phyloP scores from a whole-genome alignment of 2,113 vertebrate genomes.

The Varanus komodoensis region DNA sequence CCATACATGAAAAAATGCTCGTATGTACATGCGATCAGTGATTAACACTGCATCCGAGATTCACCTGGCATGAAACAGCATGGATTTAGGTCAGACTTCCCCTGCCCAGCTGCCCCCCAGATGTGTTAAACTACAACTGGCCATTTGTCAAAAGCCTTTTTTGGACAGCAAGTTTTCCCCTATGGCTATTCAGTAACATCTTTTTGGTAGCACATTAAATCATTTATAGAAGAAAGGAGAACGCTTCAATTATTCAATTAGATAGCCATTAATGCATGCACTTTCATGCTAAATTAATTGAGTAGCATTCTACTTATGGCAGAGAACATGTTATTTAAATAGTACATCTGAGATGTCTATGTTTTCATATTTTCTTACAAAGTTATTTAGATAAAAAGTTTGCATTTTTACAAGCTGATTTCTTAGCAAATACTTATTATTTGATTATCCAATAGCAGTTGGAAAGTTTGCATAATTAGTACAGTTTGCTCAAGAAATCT shows the following conservation, averaged over 20 bases:
- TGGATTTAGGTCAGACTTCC: background rate
- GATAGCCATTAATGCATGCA: background rate
- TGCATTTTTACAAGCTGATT: background rate
- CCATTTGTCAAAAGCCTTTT: too few species aligned
- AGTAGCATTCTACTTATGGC: background rate
- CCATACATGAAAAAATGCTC: too few species aligned
- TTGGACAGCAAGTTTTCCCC: too few species aligned
- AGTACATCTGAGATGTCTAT: background rate
- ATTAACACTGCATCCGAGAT: background rate
- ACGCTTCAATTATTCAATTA: background rate
- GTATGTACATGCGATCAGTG: background rate
- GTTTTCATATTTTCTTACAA: background rate
- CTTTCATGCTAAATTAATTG: too few species aligned
- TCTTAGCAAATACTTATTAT: background rate
- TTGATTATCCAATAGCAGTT: background rate
- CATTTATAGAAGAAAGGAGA: background rate
- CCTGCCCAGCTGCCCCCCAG: too few species aligned
- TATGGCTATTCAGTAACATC: background rate
- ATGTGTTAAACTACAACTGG: too few species aligned
- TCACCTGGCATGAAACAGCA: background rate
- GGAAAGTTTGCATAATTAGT: background rate
- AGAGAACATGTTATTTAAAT: background rate
- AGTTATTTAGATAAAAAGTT: background rate
- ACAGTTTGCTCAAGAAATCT: background rate
- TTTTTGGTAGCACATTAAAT: background rate